Evolutionary conservation across 2,113 vertebrate species (phyloP).

Genomic region (Pycnonotus jocosus): DNA sequence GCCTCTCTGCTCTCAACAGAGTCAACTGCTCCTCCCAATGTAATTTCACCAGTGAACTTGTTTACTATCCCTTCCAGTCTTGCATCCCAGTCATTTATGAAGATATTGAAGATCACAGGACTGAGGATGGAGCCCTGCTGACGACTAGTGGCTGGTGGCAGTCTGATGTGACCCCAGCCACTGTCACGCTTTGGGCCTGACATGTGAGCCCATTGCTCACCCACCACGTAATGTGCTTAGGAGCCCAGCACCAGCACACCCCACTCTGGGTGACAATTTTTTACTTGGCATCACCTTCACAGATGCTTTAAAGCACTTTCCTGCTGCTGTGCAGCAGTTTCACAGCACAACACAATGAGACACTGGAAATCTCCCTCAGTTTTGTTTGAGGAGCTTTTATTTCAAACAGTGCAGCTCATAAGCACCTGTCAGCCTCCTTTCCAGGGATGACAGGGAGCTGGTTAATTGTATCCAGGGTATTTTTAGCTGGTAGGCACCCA

Average conservation of each 20-base stretch:
- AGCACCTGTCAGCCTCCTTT: neutral
- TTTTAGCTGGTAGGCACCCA: neutral
- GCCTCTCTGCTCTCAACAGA: accelerated
- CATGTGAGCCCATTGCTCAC: neutral
- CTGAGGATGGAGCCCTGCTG: neutral
- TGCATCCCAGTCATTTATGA: neutral
- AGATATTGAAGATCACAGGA: neutral
- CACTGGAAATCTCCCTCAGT: neutral
- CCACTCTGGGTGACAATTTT: neutral
- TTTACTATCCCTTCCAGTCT: neutral
- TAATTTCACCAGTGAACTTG: neutral
- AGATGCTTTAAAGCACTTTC: neutral
- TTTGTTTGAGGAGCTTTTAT: neutral
- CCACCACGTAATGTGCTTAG: neutral
- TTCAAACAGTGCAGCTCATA: neutral
- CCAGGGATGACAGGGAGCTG: neutral
- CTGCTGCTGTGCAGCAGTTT: neutral
- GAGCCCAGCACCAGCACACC: neutral
- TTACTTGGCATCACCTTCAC: neutral
- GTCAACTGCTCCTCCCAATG: neutral
- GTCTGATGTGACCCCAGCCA: neutral
- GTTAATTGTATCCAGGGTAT: neutral
- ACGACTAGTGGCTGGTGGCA: neutral
- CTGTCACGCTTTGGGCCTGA: neutral
- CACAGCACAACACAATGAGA: neutral